Percentiles rank a stretch among this genome's conserved stretches.
These are phyloP conservation scores for Cuniculus paca DNA, from an alignment of 2,797 vertebrate genomes.

Conservation along the genomic window DNA sequence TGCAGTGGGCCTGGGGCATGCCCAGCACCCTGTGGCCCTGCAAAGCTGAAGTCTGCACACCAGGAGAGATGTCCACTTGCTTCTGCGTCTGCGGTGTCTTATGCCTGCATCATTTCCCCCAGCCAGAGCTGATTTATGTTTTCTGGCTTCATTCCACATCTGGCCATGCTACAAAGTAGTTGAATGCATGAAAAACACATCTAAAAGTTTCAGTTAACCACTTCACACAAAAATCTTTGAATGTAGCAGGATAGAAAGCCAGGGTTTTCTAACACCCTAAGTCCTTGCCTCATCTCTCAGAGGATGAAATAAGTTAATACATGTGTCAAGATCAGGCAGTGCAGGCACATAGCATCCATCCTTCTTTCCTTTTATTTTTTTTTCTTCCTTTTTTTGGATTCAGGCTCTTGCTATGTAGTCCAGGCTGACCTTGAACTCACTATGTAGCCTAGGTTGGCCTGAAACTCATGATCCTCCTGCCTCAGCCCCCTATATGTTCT, in stretches of 20 bases:
- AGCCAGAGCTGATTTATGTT: neutral
- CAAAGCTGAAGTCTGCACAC: neutral
- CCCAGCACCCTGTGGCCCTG: neutral
- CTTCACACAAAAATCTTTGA: neutral
- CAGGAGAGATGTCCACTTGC: neutral
- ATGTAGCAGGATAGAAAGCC: neutral
- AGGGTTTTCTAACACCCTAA: neutral
- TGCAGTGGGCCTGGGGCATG: neutral
- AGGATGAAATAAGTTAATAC: neutral
- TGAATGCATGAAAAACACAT: neutral
- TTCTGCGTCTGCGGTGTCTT: neutral
- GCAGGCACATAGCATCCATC: too few species aligned
- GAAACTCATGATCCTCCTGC: neutral
- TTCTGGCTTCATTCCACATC: neutral
- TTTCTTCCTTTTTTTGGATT: neutral
- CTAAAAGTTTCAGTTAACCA: neutral
- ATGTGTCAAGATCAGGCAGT: neutral
- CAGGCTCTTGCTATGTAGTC: neutral
- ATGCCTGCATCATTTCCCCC: neutral
- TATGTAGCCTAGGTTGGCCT: neutral
- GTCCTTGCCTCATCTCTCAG: neutral
- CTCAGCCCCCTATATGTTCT: neutral
- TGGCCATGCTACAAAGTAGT: neutral
- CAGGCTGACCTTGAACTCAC: neutral
- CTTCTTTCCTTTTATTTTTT: too few species aligned